Base-by-base conservation (phyloP, 2,888 invertebrate species). In the Neoaliturus tenellus region DNA sequence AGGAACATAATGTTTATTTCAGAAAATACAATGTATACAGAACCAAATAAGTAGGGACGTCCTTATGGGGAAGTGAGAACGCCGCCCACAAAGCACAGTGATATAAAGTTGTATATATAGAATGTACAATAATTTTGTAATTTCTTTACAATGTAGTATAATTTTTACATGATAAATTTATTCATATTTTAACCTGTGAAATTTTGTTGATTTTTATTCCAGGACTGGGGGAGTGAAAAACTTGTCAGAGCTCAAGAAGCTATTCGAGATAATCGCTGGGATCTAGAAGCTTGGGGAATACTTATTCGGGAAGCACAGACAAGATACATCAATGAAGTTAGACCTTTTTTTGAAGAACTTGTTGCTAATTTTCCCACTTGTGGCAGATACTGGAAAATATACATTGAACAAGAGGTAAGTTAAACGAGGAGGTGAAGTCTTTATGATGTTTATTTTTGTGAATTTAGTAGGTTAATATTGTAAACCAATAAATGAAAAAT, bases 341-440 rank as follows among this genome's bases (percentile, higher is more conserved):
- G 99, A 71, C 93, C 95, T 0, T 93, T 99, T 88, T 99, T 98
- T 89, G 99, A 99, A 90, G 96, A 97, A 88, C 92, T 99, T n/a
- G 97, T 99, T 0, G 91, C 93, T 0, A 97, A 98, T 6, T 99
- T 99, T 90, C 98, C 99, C 0, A 98, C 98, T 44, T 97, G 98
- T 5, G 99, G 99, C 1, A 94, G 98, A 84, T 99, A 97, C 90
- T 99, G 99, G 99, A 98, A 98, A 92, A 97, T 99, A 88, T 99
- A 98, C 91, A 98, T 99, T 88, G 98, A 99, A 90, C 98, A 98
- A 92, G 98, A 99, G 95, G 97, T 97, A 91, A 89, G 88, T 44
- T 44, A 85, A 62, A 44, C n/a, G n/a, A n/a, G n/a, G n/a, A n/a
- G n/a, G n/a, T n/a, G n/a, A n/a, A n/a, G n/a, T n/a, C n/a, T n/a